These are phyloP conservation scores for Brachyrhaphis roseni DNA, from an alignment of 2,797 vertebrate genomes.

Conservation along the genomic window DNA sequence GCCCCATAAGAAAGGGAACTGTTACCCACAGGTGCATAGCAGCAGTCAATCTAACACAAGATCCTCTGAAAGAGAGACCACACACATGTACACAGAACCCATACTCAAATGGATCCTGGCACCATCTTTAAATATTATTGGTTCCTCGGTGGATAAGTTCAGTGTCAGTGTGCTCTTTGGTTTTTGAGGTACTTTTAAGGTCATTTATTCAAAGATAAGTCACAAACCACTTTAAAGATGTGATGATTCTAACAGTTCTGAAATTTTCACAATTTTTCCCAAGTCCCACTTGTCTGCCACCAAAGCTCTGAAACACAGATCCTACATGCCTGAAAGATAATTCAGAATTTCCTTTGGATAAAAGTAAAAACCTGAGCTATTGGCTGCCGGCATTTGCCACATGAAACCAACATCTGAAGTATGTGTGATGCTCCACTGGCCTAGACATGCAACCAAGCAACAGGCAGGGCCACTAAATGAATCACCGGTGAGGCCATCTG, in stretches of 20 bases:
- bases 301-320: background rate
- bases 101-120: background rate
- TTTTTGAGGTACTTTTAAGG: background rate
- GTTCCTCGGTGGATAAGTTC: background rate
- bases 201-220: too few species aligned
- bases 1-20: background rate
- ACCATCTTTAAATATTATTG: background rate
- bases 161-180: background rate
- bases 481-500: constrained; percentile 76
- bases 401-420: background rate
- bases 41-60: background rate
- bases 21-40: too few species aligned
- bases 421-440: constrained; percentile 61
- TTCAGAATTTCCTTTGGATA: background rate
- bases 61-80: background rate
- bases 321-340: background rate
- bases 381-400: background rate
- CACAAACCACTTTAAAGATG: background rate
- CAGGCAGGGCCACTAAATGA: constrained; percentile 74
- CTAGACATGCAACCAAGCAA: constrained; percentile 72
- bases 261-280: background rate
- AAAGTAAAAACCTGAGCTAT: background rate
- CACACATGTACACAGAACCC: background rate
- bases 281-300: background rate
- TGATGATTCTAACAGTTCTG: background rate